Evolutionary conservation across 2,888 invertebrate species (phyloP).

Genomic region (Tanypteryx hageni): DNA sequence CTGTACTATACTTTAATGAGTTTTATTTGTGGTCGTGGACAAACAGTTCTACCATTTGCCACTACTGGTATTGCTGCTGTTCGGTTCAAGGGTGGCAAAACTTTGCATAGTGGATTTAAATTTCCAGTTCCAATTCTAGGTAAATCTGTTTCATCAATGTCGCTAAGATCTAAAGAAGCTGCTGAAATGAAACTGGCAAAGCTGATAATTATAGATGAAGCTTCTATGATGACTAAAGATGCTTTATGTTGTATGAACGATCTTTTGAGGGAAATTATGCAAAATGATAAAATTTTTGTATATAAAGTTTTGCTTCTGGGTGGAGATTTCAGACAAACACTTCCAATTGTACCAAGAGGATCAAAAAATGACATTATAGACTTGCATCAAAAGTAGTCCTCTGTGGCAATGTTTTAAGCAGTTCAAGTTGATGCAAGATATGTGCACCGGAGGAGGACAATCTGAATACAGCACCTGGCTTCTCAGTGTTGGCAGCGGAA

Average conservation of each 20-base stretch:
- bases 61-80: conserved; percentile 68
- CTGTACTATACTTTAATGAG: conserved; percentile 68
- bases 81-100: conserved; percentile 69
- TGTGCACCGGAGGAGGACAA: too few relatives aligned
- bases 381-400: too few relatives aligned
- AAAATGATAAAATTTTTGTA: too few relatives aligned
- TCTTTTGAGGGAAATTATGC: too few relatives aligned
- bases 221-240: conserved; percentile 65
- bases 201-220: conserved; percentile 67
- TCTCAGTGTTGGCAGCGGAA: too few relatives aligned
- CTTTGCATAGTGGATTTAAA: conserved; percentile 70
- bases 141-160: conserved; percentile 65
- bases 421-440: too few relatives aligned
- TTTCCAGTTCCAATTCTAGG: conserved; percentile 68
- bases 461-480: too few relatives aligned
- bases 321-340: too few relatives aligned
- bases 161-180: conserved; percentile 56
- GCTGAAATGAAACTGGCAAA: conserved; percentile 9
- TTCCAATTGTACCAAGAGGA: too few relatives aligned
- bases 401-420: too few relatives aligned
- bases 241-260: conserved; percentile 65
- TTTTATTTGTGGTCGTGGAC: conserved; percentile 65
- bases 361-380: too few relatives aligned
- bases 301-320: too few relatives aligned
- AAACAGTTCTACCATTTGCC: conserved; percentile 66